A percentile compares a stretch with the other conserved stretches of the same genome.
phyloP scores from a whole-genome alignment of 2,113 vertebrate species.

The Calcarius ornatus region DNA sequence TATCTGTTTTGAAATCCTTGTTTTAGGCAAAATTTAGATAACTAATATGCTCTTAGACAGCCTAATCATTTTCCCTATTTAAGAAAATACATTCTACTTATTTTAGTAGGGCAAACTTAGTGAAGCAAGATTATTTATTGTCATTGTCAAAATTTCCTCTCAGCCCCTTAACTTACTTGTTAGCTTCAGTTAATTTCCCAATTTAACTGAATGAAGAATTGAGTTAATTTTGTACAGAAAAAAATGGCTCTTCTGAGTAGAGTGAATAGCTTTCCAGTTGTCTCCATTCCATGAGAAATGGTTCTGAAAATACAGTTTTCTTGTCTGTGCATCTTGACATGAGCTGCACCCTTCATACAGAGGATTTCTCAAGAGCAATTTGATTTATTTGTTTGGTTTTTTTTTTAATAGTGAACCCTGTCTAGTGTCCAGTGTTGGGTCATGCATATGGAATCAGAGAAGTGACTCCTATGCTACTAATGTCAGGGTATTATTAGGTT shows the following conservation, averaged over 20 bases:
- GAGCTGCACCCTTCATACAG: not conserved
- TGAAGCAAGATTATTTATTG: not conserved
- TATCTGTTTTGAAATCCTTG: not conserved
- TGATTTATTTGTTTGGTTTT: not conserved
- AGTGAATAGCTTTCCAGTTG: not conserved
- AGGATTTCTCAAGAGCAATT: not conserved
- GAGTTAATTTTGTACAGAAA: not conserved
- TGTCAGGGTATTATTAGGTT: not conserved
- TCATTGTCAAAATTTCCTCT: conserved; percentile 18
- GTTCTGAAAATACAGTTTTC: not conserved
- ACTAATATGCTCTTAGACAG: not conserved
- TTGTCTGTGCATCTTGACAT: not conserved
- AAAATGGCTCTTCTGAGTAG: not conserved
- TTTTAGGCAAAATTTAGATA: not conserved
- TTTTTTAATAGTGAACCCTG: not conserved
- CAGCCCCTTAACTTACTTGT: conserved; percentile 3
- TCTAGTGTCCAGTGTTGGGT: not conserved
- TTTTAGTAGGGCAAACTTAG: not conserved
- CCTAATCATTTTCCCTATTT: not conserved
- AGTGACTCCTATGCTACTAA: not conserved
- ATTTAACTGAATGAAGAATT: conserved; percentile 26
- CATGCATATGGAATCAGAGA: not conserved
- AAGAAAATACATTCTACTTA: not conserved
- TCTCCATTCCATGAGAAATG: not conserved
- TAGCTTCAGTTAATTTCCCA: conserved; percentile 37